Evolutionary conservation across 2,888 invertebrate species (phyloP), one percentile per base, ranked within the genome.

Genomic region (Carcina quercana): DNA sequence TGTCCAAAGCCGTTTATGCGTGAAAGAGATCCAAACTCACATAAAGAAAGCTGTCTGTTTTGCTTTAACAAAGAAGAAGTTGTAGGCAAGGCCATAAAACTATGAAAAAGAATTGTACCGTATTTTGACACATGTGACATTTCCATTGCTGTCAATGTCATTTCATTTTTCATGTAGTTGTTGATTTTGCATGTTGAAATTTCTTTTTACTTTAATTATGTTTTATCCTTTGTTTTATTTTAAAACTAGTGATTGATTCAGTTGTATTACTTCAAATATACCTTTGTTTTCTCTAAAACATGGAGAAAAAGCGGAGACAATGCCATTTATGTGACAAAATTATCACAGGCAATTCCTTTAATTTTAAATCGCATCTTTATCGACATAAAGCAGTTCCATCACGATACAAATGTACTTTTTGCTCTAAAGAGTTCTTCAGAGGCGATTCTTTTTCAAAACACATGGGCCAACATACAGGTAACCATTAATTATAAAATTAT

Each of bases 381-480:
- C 44, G 50, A 5, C 78, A 78, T 25, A 60, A 48, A 2, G 55
- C 50, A 0, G 45, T 69, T 0, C 40, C 62, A 28, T 31, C 67
- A 0, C 49, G 68, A 3, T 68, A 57, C 26, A 51, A 50, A 10
- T 78, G 78, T 30, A 21, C 38, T 1, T 41, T 45, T 30, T 78
- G 78, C 29, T 25, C 36, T 0, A 72, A 65, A 40, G 53, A 58
- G 33, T 78, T 53, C 42, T 78, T 50, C 19, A 54, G 76, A 20
- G 48, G 40, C 2, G 75, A 78, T 34, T 44, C 48, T 0, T 78
- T 49, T 11, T 42, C 37, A 0, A 56, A 45, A 5, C 78, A 78
- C 30, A 1, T 63, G 3, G 38, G 39, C 1, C 38, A 42, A 0
- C 72, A 72, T 32, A 47, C 44, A 7, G 56, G 53, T 2, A 38